phyloP scores from a whole-genome alignment of 37 sponge, comb jelly and placozoan genomes.

The Aplysina aerophoba region DNA sequence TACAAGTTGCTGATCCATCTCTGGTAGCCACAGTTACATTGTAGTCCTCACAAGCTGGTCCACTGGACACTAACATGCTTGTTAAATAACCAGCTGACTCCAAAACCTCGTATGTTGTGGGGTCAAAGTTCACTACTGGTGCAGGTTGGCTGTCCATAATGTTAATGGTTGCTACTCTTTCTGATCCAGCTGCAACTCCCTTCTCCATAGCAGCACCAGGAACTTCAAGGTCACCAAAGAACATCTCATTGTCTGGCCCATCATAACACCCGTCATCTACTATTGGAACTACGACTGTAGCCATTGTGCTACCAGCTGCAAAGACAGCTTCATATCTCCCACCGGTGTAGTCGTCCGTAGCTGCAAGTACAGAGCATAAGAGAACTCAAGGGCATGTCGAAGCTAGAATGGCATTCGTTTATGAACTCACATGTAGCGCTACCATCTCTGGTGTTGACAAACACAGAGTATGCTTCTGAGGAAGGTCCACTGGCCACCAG shows the following conservation, averaged over 20 bases:
- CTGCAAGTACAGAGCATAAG: neutral
- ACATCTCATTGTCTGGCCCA: neutral
- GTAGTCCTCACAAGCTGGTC: neutral
- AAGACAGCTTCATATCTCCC: slow-evolving; percentile 4
- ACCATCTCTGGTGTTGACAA: slow-evolving; percentile 44
- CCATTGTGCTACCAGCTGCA: slow-evolving; percentile 12
- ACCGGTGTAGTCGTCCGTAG: slow-evolving; percentile 34
- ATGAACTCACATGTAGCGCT: slow-evolving; percentile 42
- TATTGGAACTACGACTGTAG: neutral
- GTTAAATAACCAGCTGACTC: neutral
- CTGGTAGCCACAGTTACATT: neutral
- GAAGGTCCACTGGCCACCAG: neutral
- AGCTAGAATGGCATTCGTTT: neutral
- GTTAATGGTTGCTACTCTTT: neutral
- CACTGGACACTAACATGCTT: neutral
- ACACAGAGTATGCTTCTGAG: neutral
- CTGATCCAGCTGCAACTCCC: neutral
- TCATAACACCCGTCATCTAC: neutral
- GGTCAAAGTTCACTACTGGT: neutral
- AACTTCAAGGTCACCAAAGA: neutral
- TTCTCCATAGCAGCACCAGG: neutral
- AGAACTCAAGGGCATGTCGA: neutral
- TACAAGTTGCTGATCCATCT: neutral
- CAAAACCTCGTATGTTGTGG: neutral
- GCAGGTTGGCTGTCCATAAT: slow-evolving; percentile 36